Conservation (phyloP, 2,113 vertebrate species). For the Melanostigma gelatinosum region DNA sequence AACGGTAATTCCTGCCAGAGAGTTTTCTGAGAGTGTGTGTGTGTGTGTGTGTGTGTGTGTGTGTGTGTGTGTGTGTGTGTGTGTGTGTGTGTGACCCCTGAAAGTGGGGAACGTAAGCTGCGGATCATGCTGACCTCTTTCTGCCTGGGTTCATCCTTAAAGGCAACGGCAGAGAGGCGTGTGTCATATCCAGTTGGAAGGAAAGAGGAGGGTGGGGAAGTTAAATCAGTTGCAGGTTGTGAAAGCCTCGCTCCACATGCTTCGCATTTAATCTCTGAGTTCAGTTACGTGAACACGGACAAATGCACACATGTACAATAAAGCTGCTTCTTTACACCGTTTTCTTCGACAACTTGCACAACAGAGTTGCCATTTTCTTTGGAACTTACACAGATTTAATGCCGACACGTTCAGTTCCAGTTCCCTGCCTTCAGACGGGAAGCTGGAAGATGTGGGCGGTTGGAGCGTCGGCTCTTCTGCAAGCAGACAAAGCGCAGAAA, state of each 20-base stretch:
- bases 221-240: conserved; percentile 66
- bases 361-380: background rate
- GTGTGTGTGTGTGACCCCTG: background rate
- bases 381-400: background rate
- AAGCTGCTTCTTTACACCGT: background rate
- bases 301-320: background rate
- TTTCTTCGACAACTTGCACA: background rate
- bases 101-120: conserved; percentile 20
- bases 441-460: background rate
- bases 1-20: conserved; percentile 78
- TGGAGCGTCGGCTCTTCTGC: background rate
- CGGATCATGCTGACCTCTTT: conserved; percentile 37
- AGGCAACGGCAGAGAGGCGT: conserved; percentile 23
- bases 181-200: conserved; percentile 27
- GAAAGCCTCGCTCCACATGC: conserved; percentile 44
- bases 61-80: conserved; percentile 22
- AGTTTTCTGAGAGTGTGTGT: conserved; percentile 19
- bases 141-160: conserved; percentile 24
- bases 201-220: conserved; percentile 28
- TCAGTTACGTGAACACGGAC: conserved; percentile 10
- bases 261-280: conserved; percentile 39
- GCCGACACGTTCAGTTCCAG: background rate
- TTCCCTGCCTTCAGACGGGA: background rate
- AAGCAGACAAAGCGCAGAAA: background rate
- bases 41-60: background rate